A percentile compares a stretch with the other conserved stretches of the same genome.
These are phyloP conservation scores for Ormyrus thymus DNA, from an alignment of 2,888 invertebrate species.

Conservation along the genomic window DNA sequence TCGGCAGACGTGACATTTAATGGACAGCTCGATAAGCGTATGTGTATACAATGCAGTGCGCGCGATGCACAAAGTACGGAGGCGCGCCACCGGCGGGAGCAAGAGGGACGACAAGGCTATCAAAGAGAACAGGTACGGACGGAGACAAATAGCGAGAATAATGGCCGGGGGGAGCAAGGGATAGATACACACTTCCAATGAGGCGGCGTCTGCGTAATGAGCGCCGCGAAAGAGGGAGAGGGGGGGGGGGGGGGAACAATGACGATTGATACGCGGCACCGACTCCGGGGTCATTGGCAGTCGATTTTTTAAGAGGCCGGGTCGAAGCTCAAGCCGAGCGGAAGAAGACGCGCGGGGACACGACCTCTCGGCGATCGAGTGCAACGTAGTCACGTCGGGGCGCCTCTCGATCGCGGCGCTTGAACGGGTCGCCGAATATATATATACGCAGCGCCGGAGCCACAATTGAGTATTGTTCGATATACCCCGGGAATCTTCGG, in stretches of 20 bases:
- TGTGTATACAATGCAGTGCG: conserved; percentile 27
- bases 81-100: background rate
- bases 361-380: conserved; percentile 5
- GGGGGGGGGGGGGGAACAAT: background rate
- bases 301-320: background rate
- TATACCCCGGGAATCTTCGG: conserved; percentile 22
- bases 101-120: conserved; percentile 14
- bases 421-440: too few species aligned
- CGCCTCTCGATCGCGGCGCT: background rate
- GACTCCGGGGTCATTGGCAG: conserved; percentile 18
- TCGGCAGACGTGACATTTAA: conserved; percentile 55
- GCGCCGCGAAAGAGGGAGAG: conserved; percentile 22
- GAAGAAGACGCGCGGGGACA: background rate
- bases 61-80: conserved; percentile 29
- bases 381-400: conserved; percentile 12
- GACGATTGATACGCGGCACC: background rate
- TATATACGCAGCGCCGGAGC: background rate
- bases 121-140: conserved; percentile 31
- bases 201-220: too few species aligned
- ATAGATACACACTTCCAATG: background rate
- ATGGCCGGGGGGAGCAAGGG: conserved; percentile 19
- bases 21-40: conserved; percentile 55
- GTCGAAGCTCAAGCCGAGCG: background rate
- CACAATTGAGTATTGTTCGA: conserved; percentile 37
- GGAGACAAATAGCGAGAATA: conserved; percentile 37